A percentile compares a stretch with the other conserved stretches of the same genome.
Conservation (phyloP, 2,888 invertebrate genomes). For the Tuberolachnus salignus region DNA sequence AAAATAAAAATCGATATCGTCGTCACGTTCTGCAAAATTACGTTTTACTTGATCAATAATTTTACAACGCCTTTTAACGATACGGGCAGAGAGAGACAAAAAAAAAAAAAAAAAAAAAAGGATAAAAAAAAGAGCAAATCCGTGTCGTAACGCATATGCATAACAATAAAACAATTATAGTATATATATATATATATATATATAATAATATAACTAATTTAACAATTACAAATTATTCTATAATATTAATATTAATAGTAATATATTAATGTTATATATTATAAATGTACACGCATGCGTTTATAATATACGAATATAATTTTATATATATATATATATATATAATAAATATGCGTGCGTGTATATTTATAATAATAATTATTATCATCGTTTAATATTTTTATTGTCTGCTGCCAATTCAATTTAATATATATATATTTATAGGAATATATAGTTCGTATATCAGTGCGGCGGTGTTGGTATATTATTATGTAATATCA, state of each 20-base stretch:
- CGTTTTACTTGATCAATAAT: not conserved
- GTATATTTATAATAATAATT: constrained; percentile 25
- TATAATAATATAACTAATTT: constrained; percentile 36
- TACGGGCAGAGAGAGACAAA: not conserved
- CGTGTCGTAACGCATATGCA: constrained; percentile 24
- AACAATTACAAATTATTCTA: constrained; percentile 52
- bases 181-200: too few species aligned
- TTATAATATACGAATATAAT: too few species aligned
- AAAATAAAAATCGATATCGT: constrained; percentile 14
- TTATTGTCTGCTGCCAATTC: constrained; percentile 49
- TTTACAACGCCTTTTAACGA: constrained; percentile 6
- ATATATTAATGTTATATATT: constrained; percentile 19
- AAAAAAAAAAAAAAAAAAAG: too few species aligned
- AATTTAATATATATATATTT: not conserved
- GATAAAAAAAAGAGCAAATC: constrained; percentile 25
- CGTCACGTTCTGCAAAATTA: constrained; percentile 9
- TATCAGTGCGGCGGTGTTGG: constrained; percentile 34
- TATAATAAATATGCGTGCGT: not conserved
- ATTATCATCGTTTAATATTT: constrained; percentile 46
- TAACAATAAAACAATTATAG: constrained; percentile 29
- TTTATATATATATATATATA: not conserved
- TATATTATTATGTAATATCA: too few species aligned
- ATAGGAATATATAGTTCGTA: constrained; percentile 26
- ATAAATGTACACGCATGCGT: not conserved
- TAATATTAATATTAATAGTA: constrained; percentile 36